These are phyloP conservation scores for Aethes cnicana DNA, from an alignment of 2,888 invertebrate genomes.

Conservation along the genomic window DNA sequence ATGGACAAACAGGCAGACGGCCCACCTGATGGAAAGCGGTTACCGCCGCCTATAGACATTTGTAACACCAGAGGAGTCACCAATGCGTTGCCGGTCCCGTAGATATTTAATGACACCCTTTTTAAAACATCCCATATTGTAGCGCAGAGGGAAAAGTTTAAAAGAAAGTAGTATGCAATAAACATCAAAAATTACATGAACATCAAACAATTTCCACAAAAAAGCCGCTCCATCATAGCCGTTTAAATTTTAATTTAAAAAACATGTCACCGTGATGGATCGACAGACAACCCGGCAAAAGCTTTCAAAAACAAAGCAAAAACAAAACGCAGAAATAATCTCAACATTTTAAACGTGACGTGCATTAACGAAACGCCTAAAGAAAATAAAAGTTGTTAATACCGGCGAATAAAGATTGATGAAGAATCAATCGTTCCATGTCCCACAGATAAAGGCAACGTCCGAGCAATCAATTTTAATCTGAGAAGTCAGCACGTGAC, in stretches of 20 bases:
- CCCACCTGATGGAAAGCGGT: too few relatives aligned
- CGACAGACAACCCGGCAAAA: constrained; percentile 24
- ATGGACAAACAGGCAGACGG: too few relatives aligned
- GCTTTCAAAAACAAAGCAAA: constrained; percentile 25
- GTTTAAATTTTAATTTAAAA: constrained; percentile 25
- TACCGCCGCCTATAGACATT: too few relatives aligned
- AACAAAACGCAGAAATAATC: constrained; percentile 27
- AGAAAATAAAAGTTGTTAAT: constrained; percentile 60
- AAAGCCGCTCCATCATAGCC: constrained; percentile 12
- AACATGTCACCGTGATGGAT: constrained; percentile 21
- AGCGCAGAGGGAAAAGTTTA: too few relatives aligned
- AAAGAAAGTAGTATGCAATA: too few relatives aligned
- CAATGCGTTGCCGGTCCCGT: too few relatives aligned
- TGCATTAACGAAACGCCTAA: constrained; percentile 36
- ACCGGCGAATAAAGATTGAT: constrained; percentile 78
- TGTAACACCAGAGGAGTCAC: too few relatives aligned
- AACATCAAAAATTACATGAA: too few relatives aligned
- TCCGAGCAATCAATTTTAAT: constrained; percentile 80
- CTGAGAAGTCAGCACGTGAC: constrained; percentile 65
- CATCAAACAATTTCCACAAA: not conserved
- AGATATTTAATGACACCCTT: too few relatives aligned
- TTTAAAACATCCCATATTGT: too few relatives aligned
- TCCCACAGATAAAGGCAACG: constrained; percentile 71
- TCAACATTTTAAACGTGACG: constrained; percentile 30
- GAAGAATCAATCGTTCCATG: constrained; percentile 76